Base-by-base conservation (phyloP, 2,888 invertebrate species). In the Diplolepis rosae region DNA sequence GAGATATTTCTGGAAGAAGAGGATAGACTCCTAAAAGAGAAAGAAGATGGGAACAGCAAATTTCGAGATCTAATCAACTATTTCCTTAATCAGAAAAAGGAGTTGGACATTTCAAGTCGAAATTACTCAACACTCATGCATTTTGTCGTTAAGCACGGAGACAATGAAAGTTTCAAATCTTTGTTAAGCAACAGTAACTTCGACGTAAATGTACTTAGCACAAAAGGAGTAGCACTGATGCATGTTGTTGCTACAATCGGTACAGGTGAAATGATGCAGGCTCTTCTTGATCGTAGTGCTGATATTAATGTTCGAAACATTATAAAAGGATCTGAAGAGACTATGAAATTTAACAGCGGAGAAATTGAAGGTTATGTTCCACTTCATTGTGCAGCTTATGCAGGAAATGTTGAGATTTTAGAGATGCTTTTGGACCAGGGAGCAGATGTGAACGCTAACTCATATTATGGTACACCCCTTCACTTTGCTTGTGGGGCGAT, bases 401-500 rank as follows among this genome's bases (percentile, higher is more conserved):
- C 32, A 1, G 66, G 66, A 7, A 65, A 70, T 52, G 9, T 27
- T 3, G 24, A 28, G 18, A 30, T 66, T 18, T 39, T 51, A 13
- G 28, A 39, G 35, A 24, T 45, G 27, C 51, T 70, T 18, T 6
- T 70, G 3, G 6, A 35, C 2, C 11, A 39, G 1, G 66, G 66
- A 1, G 66, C 66, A 3, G 27, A 54, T 5, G 27, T 70, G 0
- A 66, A 70, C n/a, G 50, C 30, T 5, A 9, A 35, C 7, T 52
- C 32, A 0, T 35, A 28, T 24, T 35, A 66, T 11, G 42, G 70
- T 4, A 70, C 72, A 4, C 69, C 72, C 3, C 61, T 72, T 52
- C 65, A 66, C 22, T 66, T 54, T 18, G 72, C 72, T 15, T 61
- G 61, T 9, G 61, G 61, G 2, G 52, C 30, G 24, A 51, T 67